phyloP scores from a whole-genome alignment of 2,797 vertebrate genomes.

The Gouania willdenowi region DNA sequence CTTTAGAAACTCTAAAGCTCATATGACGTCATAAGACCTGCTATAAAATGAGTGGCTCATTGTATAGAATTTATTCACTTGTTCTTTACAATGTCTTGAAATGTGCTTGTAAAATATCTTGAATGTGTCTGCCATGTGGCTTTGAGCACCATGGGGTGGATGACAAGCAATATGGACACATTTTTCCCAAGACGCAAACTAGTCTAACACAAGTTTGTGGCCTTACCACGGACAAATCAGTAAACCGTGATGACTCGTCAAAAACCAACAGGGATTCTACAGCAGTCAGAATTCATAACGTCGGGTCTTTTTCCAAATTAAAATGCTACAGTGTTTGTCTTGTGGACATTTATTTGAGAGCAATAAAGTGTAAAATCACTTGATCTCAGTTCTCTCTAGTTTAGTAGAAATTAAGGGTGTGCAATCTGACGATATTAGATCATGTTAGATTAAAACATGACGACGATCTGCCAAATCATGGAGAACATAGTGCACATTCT shows the following conservation, averaged over 20 bases:
- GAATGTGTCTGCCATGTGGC: conserved; percentile 63
- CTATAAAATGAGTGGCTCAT: conserved; percentile 20
- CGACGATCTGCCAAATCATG: no score
- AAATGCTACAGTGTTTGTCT: conserved; percentile 13
- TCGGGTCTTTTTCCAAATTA: conserved; percentile 26
- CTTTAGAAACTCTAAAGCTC: no score
- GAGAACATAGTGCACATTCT: no score
- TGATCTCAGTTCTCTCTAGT: background rate
- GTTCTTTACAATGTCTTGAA: conserved; percentile 48
- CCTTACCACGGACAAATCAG: conserved; percentile 55
- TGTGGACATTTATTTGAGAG: conserved; percentile 7
- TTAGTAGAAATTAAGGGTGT: no score
- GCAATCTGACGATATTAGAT: no score
- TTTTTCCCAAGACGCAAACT: conserved; percentile 49
- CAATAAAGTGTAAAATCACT: background rate
- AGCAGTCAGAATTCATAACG: conserved; percentile 22
- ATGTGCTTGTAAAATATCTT: conserved; percentile 53
- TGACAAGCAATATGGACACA: conserved; percentile 10
- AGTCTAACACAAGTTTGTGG: conserved; percentile 63
- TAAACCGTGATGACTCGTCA: conserved; percentile 37
- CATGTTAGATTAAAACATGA: no score
- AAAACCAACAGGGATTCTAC: conserved; percentile 21
- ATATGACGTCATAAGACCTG: conserved; percentile 3
- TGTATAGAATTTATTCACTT: conserved; percentile 42
- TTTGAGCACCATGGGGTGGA: conserved; percentile 34